Evolutionary conservation across 2,113 vertebrate genomes (phyloP).

Genomic region (Gymnorhina tibicen): DNA sequence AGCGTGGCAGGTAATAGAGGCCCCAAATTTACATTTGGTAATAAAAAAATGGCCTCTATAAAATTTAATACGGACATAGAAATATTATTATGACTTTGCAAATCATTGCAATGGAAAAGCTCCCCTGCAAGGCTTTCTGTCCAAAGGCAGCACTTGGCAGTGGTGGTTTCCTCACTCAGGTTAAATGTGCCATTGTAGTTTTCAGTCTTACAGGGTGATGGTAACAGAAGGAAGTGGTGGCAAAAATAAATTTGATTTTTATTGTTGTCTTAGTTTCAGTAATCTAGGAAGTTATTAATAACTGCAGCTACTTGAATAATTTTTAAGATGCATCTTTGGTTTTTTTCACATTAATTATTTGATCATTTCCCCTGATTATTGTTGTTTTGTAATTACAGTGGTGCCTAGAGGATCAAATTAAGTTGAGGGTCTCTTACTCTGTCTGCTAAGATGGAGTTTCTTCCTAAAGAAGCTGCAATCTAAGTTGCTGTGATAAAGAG

Average conservation of each 20-base stretch:
- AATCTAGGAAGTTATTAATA: slow-evolving; percentile 38
- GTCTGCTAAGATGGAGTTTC: not conserved
- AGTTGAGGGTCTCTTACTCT: not conserved
- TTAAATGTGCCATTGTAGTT: not conserved
- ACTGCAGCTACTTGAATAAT: not conserved
- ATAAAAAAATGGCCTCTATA: slow-evolving; percentile 22
- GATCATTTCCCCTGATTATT: slow-evolving; percentile 14
- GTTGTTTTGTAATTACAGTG: slow-evolving; percentile 9
- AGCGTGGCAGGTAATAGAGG: not conserved
- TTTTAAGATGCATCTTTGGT: not conserved
- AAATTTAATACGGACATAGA: slow-evolving; percentile 15
- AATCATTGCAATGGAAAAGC: not conserved
- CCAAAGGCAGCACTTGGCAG: not conserved
- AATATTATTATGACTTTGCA: slow-evolving; percentile 40
- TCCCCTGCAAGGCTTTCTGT: not conserved
- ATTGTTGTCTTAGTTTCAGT: slow-evolving; percentile 5
- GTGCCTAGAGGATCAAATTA: slow-evolving; percentile 7
- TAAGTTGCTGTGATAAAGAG: not conserved
- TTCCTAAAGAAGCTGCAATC: not conserved
- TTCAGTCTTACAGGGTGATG: not conserved
- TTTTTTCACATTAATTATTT: slow-evolving; percentile 21
- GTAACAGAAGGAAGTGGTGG: not conserved
- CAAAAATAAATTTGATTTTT: not conserved
- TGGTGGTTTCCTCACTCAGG: not conserved
- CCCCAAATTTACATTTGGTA: not conserved